phyloP scores from a whole-genome alignment of 1,140 invertebrate genomes.

The Drosophila tristis region DNA sequence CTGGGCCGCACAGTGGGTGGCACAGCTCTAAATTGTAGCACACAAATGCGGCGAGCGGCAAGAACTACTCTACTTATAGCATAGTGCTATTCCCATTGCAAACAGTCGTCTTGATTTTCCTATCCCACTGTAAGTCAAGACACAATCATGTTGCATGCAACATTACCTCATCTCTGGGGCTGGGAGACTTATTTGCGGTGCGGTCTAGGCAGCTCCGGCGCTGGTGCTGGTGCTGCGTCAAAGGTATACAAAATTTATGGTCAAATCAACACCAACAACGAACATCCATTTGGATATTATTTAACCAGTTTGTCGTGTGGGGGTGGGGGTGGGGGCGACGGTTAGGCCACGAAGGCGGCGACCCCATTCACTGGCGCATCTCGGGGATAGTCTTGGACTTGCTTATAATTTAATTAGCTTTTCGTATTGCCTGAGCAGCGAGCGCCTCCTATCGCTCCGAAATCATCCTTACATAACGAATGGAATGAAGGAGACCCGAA shows the following conservation, averaged over 20 bases:
- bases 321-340: not conserved
- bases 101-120: too few relatives aligned
- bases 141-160: constrained; percentile 29
- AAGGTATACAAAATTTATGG: constrained; percentile 64
- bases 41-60: not conserved
- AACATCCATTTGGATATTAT: constrained; percentile 73
- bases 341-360: constrained; percentile 2
- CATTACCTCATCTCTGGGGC: constrained; percentile 49
- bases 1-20: constrained; percentile 48
- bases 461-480: constrained; percentile 61
- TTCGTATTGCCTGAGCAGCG: constrained; percentile 30
- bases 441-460: constrained; percentile 36
- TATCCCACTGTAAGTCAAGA: constrained; percentile 47
- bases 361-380: constrained; percentile 47
- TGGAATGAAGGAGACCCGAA: constrained; percentile 46
- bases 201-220: constrained; percentile 6
- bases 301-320: constrained; percentile 38
- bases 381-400: constrained; percentile 21
- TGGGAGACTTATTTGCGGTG: not conserved
- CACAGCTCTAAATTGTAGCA: not conserved
- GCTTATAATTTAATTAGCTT: constrained; percentile 79
- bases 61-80: too few relatives aligned
- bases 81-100: too few relatives aligned
- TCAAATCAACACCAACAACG: constrained; percentile 51
- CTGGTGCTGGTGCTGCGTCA: constrained; percentile 31